Base-by-base conservation (phyloP, 2,797 vertebrate species). In the Gymnoscopelus microlampas region DNA sequence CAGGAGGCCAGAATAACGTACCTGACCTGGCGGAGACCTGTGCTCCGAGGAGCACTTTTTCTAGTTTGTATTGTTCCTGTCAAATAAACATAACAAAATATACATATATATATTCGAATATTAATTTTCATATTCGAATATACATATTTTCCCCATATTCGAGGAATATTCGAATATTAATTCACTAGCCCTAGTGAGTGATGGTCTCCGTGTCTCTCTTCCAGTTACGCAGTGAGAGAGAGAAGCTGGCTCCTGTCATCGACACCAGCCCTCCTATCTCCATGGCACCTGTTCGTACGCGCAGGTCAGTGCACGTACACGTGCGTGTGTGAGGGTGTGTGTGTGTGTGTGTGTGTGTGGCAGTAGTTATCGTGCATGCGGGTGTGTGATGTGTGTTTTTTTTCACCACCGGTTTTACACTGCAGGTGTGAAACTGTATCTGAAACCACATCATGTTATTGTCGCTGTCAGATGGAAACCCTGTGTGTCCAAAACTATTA, bases 181-280 rank as follows among this genome's bases (percentile, higher is more conserved):
- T n/a, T n/a, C n/a, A n/a, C n/a, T n/a, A n/a, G n/a, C n/a, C n/a
- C n/a, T n/a, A n/a, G 19, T 1, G 19, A 19, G 19, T 19, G 19
- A 19, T 19, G 19, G 19, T 19, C 19, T 19, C 19, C 87, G 81
- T 92, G 82, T 87, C 78, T 90, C 87, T 74, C 78, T 86, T 83
- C 60, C 83, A 96, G 95, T 80, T 95, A 85, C 94, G 94, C 70
- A 91, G 88, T 51, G 92, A 95, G 88, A 94, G 90, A 72, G 91
- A 92, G 86, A 95, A 95, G 86, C 87, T 93, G 85, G 78, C 90
- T 48, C 88, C 92, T 63, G 88, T 95, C 84, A 94, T 95, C 78
- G 94, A 94, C 78, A 94, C 88, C 76, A 92, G 82, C 73, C 85
- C 90, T 2, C 90, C 79, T 2, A 91, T 93, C 82, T 85, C 94